phyloP scores from a whole-genome alignment of 2,797 vertebrate species.

The Pangasius larnaudii region DNA sequence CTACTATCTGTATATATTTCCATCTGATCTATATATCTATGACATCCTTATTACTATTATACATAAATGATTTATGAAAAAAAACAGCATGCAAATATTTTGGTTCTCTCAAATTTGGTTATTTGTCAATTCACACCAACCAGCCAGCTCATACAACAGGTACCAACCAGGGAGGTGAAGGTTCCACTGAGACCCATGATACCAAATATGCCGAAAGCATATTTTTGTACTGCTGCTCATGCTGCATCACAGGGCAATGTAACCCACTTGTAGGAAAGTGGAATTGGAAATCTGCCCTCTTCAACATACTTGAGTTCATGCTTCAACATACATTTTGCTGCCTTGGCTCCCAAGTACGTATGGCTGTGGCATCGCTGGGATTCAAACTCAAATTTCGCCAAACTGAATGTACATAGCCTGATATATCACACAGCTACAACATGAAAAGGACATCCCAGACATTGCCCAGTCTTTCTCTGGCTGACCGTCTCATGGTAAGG shows the following conservation, averaged over 20 bases:
- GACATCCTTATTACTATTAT: background rate
- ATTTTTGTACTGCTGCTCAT: background rate
- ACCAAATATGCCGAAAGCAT: background rate
- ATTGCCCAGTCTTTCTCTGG: background rate
- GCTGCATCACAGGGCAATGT: background rate
- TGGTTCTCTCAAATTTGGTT: background rate
- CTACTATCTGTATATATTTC: slow-evolving; percentile 47
- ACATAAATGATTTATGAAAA: background rate
- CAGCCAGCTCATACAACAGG: background rate
- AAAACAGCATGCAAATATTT: background rate
- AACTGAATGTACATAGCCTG: background rate
- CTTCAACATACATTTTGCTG: background rate
- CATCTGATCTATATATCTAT: background rate
- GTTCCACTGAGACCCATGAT: background rate
- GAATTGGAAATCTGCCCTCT: background rate
- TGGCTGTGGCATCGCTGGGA: background rate
- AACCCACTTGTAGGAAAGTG: background rate
- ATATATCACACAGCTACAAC: background rate
- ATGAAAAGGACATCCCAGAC: background rate
- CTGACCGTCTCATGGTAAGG: background rate
- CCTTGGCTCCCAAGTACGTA: background rate
- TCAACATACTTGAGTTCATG: background rate
- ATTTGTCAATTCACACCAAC: background rate
- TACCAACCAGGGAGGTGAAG: background rate
- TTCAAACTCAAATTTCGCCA: background rate